These are phyloP conservation scores for Pampus argenteus DNA, from an alignment of 2,797 vertebrate genomes.

Conservation along the genomic window DNA sequence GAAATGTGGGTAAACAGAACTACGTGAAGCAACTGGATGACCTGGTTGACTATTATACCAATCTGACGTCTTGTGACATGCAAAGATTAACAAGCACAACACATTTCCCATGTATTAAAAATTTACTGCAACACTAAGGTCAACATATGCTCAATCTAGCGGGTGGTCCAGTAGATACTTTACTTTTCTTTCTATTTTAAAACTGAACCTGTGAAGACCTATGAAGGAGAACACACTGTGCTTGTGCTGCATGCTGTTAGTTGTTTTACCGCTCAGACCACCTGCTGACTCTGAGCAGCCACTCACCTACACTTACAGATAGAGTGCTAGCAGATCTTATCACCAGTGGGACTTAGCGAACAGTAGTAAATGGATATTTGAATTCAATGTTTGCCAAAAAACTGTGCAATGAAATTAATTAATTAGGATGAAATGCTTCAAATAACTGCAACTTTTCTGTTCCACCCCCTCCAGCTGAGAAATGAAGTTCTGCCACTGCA, in stretches of 20 bases:
- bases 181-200: conserved; percentile 31
- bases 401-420: background rate
- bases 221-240: conserved; percentile 28
- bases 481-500: conserved; percentile 80
- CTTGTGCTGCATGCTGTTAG: conserved; percentile 41
- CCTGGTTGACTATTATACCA: conserved; percentile 3
- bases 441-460: conserved; percentile 15
- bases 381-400: conserved; percentile 1
- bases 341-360: conserved; percentile 27
- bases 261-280: conserved; percentile 56
- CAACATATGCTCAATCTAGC: conserved; percentile 28
- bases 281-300: conserved; percentile 58
- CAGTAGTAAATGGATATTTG: conserved; percentile 27
- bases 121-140: conserved; percentile 31
- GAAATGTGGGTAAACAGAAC: conserved; percentile 34
- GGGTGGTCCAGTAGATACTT: conserved; percentile 39
- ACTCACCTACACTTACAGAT: conserved; percentile 35
- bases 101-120: conserved; percentile 12
- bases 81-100: conserved; percentile 15
- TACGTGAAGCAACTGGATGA: conserved; percentile 14
- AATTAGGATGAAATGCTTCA: background rate
- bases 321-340: conserved; percentile 31
- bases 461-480: conserved; percentile 76
- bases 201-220: conserved; percentile 41
- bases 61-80: conserved; percentile 16